Evolutionary conservation across 2,113 vertebrate species (phyloP), one percentile per base, ranked within the genome.

Genomic region (Antechinus stuartii): DNA sequence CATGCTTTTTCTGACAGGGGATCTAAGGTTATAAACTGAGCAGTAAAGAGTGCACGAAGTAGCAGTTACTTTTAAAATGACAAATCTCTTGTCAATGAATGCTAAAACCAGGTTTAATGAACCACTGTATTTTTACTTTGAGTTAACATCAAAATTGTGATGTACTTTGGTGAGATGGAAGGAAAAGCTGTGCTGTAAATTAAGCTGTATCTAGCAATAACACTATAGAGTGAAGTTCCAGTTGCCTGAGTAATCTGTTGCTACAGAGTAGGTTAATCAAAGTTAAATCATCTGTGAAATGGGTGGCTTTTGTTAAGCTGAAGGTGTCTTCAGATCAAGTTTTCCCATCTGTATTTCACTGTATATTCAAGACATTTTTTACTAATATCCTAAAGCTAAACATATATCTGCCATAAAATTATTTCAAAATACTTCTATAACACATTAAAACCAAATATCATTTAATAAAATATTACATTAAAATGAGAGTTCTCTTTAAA

Each of bases 251-350:
- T 98, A 98, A 98, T 98, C 98, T 98, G 97, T 98, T 98, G 98
- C 98, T 98, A 97, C 94, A 94, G 97, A 98, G 98, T 96, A 98
- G 98, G 98, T 98, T 98, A 98, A 99, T 99, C 98, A 98, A 98
- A 98, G 98, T 98, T 98, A 98, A 99, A 98, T 99, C 98, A 99
- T 98, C 98, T 99, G 98, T 99, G 98, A 99, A 99, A 99, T 98
- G 97, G 98, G 97, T 98, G 97, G 97, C 97, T 98, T 99, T 99
- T 99, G 98, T 99, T 99, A 99, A 99, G 96, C 90, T 0, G 42
- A 98, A 98, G 94, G 91, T 97, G 96, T 97, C 97, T 98, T 98
- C 95, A 95, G 96, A 98, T 95, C 97, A 98, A 95, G 96, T 97
- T 98, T 98, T 97, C 96, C 94, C 92, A 97, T 97, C 95, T 98